Percentiles rank a stretch among this genome's conserved stretches.
These are phyloP conservation scores for Cyprinodon variegatus DNA, from an alignment of 2,113 vertebrate genomes.

Conservation along the genomic window DNA sequence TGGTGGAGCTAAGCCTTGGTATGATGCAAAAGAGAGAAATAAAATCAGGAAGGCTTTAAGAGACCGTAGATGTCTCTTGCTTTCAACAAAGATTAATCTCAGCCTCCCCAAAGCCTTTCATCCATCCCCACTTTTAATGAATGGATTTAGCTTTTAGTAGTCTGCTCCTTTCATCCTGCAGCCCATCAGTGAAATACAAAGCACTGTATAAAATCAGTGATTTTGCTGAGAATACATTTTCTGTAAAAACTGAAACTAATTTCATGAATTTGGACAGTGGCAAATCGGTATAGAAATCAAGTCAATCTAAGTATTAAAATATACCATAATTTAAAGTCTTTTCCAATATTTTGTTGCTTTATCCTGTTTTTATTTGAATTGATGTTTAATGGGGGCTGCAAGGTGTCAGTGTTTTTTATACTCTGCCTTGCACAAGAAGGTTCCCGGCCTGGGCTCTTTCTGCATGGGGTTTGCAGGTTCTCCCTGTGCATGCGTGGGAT, in stretches of 20 bases:
- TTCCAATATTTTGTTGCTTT: not conserved
- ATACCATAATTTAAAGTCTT: not conserved
- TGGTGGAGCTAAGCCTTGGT: not conserved
- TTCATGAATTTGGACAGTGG: slow-evolving; percentile 39
- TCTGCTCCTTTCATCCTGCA: slow-evolving; percentile 24
- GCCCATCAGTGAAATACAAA: slow-evolving; percentile 45
- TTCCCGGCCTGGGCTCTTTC: no score
- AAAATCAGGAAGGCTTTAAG: slow-evolving; percentile 7
- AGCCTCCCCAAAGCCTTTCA: slow-evolving; percentile 6
- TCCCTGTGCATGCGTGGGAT: no score
- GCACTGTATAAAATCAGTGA: slow-evolving; percentile 22
- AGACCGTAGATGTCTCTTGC: slow-evolving; percentile 1
- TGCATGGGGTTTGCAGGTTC: no score
- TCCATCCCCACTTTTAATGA: slow-evolving; percentile 9
- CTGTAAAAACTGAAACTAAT: slow-evolving; percentile 27
- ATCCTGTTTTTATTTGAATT: not conserved
- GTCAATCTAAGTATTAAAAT: not conserved
- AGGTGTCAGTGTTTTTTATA: no score
- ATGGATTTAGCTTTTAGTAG: slow-evolving; percentile 23
- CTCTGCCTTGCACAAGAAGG: no score
- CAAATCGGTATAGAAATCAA: slow-evolving; percentile 20
- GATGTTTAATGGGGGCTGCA: not conserved
- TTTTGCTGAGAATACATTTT: slow-evolving; percentile 14
- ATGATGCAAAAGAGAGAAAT: slow-evolving; percentile 63
- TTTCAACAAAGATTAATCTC: slow-evolving; percentile 26